phyloP scores from a whole-genome alignment of 2,888 invertebrate genomes.

The Hyalella azteca region DNA sequence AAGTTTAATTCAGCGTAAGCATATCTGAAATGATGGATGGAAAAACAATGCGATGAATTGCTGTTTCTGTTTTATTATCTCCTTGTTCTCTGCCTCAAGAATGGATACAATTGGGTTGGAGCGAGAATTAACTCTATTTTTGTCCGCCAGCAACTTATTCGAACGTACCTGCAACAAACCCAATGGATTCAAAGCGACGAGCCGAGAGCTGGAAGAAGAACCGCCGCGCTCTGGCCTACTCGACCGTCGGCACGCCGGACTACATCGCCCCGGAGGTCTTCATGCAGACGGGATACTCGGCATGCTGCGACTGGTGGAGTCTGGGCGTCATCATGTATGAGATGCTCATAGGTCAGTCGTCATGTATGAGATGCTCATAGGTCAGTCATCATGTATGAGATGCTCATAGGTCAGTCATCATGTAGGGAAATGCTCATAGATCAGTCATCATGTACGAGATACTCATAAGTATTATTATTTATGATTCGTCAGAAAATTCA shows the following conservation, averaged over 20 bases:
- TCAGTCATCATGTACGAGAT: constrained; percentile 99
- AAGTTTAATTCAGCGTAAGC: too few relatives aligned
- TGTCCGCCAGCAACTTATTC: constrained; percentile 49
- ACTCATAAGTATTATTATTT: constrained; percentile 98
- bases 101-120: too few relatives aligned
- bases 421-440: not conserved
- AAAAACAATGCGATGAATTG: too few relatives aligned
- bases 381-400: constrained; percentile 99
- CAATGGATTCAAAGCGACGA: constrained; percentile 96
- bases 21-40: too few relatives aligned
- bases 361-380: not conserved
- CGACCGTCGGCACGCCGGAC: constrained; percentile 97
- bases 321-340: constrained; percentile 99
- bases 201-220: constrained; percentile 99
- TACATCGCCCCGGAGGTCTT: constrained; percentile 96
- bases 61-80: too few relatives aligned
- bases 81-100: too few relatives aligned
- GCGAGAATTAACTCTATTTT: too few relatives aligned
- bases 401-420: constrained; percentile 82
- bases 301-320: constrained; percentile 99
- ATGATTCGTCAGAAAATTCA: too few relatives aligned
- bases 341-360: constrained; percentile 87
- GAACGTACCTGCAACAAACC: constrained; percentile 69
- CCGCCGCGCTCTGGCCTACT: constrained; percentile 90
- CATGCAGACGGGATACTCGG: constrained; percentile 87